These are phyloP conservation scores for Perca flavescens DNA, from an alignment of 2,113 vertebrate species.

Conservation along the genomic window DNA sequence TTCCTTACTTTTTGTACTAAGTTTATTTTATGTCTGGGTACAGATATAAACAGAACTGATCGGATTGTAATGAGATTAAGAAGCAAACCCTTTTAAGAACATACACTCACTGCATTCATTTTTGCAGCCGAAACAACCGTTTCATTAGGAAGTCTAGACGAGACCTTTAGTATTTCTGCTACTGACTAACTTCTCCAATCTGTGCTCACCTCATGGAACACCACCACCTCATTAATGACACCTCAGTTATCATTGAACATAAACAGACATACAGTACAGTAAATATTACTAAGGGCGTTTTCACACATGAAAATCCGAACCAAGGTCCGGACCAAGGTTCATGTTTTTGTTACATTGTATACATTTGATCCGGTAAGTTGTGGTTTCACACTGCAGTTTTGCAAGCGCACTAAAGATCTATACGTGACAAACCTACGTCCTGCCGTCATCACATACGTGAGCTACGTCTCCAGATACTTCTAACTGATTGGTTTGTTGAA, in stretches of 20 bases:
- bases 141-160: constrained; percentile 83
- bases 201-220: constrained; percentile 59
- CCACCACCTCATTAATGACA: not conserved
- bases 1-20: too few species aligned
- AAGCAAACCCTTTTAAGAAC: not conserved
- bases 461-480: too few species aligned
- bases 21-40: not conserved
- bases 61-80: not conserved
- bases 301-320: too few species aligned
- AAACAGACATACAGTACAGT: constrained; percentile 27
- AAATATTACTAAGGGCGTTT: constrained; percentile 14
- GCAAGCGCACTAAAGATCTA: too few species aligned
- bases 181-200: constrained; percentile 51
- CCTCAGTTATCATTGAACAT: constrained; percentile 25
- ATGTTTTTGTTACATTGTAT: too few species aligned
- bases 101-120: constrained; percentile 24
- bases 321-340: too few species aligned
- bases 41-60: not conserved
- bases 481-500: too few species aligned
- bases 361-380: too few species aligned
- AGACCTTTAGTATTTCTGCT: constrained; percentile 72
- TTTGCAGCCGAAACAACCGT: constrained; percentile 72
- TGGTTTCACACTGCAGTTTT: too few species aligned
- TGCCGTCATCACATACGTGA: too few species aligned
- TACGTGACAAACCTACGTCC: too few species aligned